Evolutionary conservation across 2,888 invertebrate genomes (phyloP).

Genomic region (Pseudolycoriella hygida): DNA sequence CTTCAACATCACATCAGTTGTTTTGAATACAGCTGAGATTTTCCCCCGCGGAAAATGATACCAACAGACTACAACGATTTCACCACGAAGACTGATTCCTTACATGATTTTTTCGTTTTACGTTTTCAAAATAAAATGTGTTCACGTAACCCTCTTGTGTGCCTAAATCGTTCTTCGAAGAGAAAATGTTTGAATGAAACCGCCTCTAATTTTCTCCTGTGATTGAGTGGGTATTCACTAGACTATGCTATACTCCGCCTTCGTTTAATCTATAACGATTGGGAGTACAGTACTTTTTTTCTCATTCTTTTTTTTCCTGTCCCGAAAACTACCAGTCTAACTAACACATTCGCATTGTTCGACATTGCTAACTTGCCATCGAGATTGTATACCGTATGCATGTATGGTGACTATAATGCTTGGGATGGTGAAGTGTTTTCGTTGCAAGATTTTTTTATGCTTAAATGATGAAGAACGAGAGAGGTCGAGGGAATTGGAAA

Average conservation of each 20-base stretch:
- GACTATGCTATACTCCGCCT: not conserved
- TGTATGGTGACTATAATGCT: too few species aligned
- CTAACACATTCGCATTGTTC: too few species aligned
- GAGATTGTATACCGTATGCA: too few species aligned
- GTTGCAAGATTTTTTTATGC: too few species aligned
- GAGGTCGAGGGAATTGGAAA: too few species aligned
- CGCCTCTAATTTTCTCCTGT: conserved; percentile 1
- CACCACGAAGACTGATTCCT: conserved; percentile 12
- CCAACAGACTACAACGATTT: conserved; percentile 11
- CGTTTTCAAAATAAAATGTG: not conserved
- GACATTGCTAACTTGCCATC: too few species aligned
- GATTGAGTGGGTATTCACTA: not conserved
- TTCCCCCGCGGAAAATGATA: not conserved
- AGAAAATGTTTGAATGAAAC: not conserved
- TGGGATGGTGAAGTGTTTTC: too few species aligned
- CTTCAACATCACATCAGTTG: too few species aligned
- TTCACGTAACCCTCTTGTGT: too few species aligned
- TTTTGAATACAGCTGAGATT: too few species aligned
- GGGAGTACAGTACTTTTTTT: not conserved
- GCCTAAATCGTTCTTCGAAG: not conserved
- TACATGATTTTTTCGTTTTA: conserved; percentile 3
- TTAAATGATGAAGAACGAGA: too few species aligned
- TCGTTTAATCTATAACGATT: not conserved
- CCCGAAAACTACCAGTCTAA: too few species aligned
- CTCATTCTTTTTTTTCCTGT: not conserved